phyloP scores from a whole-genome alignment of 30 jellyfish, hydroid and myxozoan genomes.

The Hydractinia echinata region DNA sequence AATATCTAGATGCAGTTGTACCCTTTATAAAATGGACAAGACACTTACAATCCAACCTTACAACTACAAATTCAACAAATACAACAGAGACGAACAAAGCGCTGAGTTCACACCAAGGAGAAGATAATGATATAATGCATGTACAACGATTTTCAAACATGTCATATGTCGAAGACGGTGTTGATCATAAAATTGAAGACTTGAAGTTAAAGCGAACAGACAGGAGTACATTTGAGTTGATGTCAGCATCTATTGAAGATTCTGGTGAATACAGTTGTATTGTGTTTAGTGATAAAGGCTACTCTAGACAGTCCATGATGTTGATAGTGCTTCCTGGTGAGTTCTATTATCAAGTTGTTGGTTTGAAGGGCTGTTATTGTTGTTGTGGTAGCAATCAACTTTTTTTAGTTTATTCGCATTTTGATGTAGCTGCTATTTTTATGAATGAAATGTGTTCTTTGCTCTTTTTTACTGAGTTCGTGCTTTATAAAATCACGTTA shows the following conservation, averaged over 20 bases:
- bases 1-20: too few species aligned
- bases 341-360: background rate
- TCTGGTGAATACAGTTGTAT: constrained; percentile 12
- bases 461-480: too few species aligned
- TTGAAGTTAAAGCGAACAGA: background rate
- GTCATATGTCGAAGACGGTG: background rate
- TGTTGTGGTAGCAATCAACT: background rate
- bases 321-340: constrained; percentile 1
- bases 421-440: background rate
- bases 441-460: too few species aligned
- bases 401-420: background rate
- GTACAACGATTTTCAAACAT: background rate
- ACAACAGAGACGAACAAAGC: too few species aligned
- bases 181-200: background rate
- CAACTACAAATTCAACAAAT: too few species aligned
- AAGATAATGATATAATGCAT: background rate
- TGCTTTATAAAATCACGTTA: too few species aligned
- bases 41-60: too few species aligned
- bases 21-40: too few species aligned
- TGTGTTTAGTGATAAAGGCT: constrained; percentile 8
- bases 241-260: background rate
- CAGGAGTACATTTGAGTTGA: constrained; percentile 1
- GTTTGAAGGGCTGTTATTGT: background rate
- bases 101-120: background rate
- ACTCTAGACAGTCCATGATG: background rate